Evolutionary conservation across 1,140 invertebrate species (phyloP).

Genomic region (Drosophila bifasciata): DNA sequence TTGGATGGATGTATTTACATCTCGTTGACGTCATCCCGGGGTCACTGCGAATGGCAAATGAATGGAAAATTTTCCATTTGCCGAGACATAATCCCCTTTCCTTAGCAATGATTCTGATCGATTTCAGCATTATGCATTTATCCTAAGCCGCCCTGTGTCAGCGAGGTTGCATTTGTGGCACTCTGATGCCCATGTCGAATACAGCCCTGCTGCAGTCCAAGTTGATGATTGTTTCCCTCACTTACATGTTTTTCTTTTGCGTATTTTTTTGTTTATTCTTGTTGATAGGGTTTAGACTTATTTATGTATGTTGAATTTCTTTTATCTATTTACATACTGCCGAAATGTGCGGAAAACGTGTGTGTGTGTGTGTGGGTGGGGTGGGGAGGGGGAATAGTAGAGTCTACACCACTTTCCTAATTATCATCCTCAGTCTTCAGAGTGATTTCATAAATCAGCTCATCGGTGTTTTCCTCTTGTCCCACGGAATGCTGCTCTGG

Average conservation of each 20-base stretch:
- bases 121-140: not conserved
- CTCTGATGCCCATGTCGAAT: slow-evolving; percentile 17
- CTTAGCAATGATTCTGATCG: not conserved
- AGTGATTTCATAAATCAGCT: slow-evolving; percentile 73
- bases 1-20: too few relatives aligned
- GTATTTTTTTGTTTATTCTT: too few relatives aligned
- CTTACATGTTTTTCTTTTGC: too few relatives aligned
- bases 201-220: slow-evolving; percentile 20
- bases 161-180: slow-evolving; percentile 21
- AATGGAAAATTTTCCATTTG: slow-evolving; percentile 28
- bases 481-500: slow-evolving; percentile 10
- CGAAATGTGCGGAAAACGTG: not conserved
- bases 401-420: slow-evolving; percentile 22
- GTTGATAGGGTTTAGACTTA: too few relatives aligned
- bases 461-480: slow-evolving; percentile 45
- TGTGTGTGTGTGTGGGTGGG: too few relatives aligned
- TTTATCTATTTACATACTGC: slow-evolving; percentile 22
- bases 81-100: not conserved
- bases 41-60: slow-evolving; percentile 8
- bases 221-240: too few relatives aligned
- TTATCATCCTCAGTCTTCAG: slow-evolving; percentile 70
- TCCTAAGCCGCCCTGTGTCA: not conserved
- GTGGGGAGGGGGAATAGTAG: slow-evolving; percentile 1
- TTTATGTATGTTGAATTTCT: not conserved
- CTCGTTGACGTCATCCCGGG: slow-evolving; percentile 29